Base-by-base conservation (phyloP, 2,888 invertebrate genomes). In the Dasysyrphus albostriatus region DNA sequence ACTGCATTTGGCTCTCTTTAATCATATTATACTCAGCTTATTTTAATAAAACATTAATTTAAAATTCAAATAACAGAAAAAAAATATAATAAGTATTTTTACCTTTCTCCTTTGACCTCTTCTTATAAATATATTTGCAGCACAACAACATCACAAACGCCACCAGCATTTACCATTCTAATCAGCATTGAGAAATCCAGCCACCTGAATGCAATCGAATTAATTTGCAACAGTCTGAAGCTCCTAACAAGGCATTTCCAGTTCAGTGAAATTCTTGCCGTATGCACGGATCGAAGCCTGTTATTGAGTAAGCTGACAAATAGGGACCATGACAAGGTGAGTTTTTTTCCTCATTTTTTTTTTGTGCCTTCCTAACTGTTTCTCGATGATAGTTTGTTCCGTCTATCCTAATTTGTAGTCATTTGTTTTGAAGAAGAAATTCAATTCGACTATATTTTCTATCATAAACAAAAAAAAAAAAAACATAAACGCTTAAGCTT, bases 151-250 rank as follows among this genome's bases (percentile, higher is more conserved):
- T 88, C 90, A 89, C 89, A 69, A 54, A 69, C 90, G 90, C 91
- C 90, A 83, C 90, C 89, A 88, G 90, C 91, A 90, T 92, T 92
- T 90, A 92, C 92, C 89, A 92, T 93, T 91, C 91, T 93, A 90
- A 91, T 92, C 91, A 92, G 91, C 90, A 91, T 92, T 89, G 92
- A 91, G 89, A 91, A 91, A 88, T 91, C 90, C 90, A 90, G 91
- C 90, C 92, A 92, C 91, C 91, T 92, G 91, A 92, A 90, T 90
- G 91, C 91, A 89, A 91, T 93, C 90, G 93, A 93, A 90, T 91
- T 93, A 91, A 91, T 93, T 91, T 92, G 91, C 91, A 93, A 92
- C 91, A 92, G 93, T 90, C 90, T 93, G 88, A 91, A 92, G 88
- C 90, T 93, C 88, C 90, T 93, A 88, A 90, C 90, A 90, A 92